These are phyloP conservation scores for Delichon dasypus DNA, from an alignment of 2,797 vertebrate genomes.

Conservation along the genomic window DNA sequence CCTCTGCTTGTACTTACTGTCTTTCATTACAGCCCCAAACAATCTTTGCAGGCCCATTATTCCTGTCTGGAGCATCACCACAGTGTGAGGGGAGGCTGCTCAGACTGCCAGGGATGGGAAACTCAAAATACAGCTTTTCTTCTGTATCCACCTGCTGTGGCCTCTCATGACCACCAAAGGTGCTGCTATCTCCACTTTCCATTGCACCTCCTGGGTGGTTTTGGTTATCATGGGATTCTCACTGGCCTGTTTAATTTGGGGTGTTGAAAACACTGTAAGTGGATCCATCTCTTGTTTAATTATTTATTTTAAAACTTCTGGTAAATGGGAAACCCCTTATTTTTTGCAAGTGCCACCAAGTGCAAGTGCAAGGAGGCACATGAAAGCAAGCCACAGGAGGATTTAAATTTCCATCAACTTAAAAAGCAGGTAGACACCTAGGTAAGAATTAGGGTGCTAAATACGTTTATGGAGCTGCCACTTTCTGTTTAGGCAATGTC, in stretches of 20 bases:
- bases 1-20: neutral
- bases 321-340: neutral
- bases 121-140: neutral
- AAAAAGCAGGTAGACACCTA: neutral
- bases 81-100: neutral
- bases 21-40: neutral
- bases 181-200: neutral
- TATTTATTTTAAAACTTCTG: neutral
- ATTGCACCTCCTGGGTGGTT: neutral
- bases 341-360: neutral
- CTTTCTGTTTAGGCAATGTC: neutral
- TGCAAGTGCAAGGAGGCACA: neutral
- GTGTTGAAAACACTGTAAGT: fast-evolving
- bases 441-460: neutral
- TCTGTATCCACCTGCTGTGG: neutral
- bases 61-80: neutral
- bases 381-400: neutral
- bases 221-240: neutral
- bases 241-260: neutral
- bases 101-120: neutral
- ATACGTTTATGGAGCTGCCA: neutral
- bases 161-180: neutral
- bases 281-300: neutral
- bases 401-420: neutral
- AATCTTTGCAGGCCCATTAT: neutral